Evolutionary conservation across 2,888 invertebrate species (phyloP).

Genomic region (Frankliniella fusca): DNA sequence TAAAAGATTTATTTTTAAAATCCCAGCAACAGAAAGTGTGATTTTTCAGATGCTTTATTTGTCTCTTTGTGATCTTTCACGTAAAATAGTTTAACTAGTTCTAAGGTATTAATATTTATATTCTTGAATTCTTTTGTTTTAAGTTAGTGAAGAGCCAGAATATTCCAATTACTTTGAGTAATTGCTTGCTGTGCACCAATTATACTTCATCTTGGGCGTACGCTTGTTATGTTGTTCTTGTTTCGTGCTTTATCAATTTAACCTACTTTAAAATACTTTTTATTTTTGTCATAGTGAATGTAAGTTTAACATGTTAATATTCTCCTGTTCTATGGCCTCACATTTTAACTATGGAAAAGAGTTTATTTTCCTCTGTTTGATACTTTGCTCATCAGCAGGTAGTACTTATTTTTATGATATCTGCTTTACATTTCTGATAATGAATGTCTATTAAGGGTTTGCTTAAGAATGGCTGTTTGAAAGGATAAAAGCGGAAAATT

Average conservation of each 20-base stretch:
- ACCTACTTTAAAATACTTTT: background rate
- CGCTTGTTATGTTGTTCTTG: conserved; percentile 17
- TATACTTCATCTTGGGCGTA: background rate
- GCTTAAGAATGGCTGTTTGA: too few relatives aligned
- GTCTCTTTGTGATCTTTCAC: background rate
- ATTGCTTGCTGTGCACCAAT: background rate
- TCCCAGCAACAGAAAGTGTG: conserved; percentile 13
- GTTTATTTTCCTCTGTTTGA: background rate
- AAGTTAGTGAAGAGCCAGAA: background rate
- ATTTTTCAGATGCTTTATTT: conserved; percentile 17
- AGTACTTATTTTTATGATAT: background rate
- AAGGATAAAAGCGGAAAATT: too few relatives aligned
- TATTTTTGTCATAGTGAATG: background rate
- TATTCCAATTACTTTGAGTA: background rate
- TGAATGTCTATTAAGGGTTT: background rate
- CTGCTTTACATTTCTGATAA: background rate
- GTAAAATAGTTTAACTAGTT: background rate
- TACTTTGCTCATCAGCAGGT: background rate
- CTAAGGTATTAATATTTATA: conserved; percentile 3
- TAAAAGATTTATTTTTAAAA: background rate
- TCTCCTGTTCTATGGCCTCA: background rate
- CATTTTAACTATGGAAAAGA: background rate
- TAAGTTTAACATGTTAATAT: background rate
- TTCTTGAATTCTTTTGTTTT: background rate
- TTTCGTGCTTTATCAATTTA: background rate